Base-by-base conservation (phyloP, 2,888 invertebrate genomes). In the Seladonia tumulorum region DNA sequence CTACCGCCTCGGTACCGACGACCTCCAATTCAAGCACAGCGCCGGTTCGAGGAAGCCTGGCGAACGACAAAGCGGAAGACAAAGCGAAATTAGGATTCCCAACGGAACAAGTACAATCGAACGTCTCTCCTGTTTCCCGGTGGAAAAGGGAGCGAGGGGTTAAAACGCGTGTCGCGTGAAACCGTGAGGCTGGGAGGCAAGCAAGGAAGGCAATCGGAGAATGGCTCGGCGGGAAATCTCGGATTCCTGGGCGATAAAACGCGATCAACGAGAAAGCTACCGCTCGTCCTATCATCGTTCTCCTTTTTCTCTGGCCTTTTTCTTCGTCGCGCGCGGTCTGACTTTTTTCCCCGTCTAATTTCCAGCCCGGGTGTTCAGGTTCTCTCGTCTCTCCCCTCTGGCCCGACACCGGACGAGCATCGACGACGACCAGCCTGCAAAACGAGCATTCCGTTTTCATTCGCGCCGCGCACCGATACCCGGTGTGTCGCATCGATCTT, bases 401-500 rank as follows among this genome's bases (percentile, higher is more conserved):
- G 14, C 60, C 3, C 29, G 5, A 14, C 60, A 5, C 25, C 60
- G 60, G 25, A 60, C 60, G 60, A 60, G 25, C 14, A 60, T 60
- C 60, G 25, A 29, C 60, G 10, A 25, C 57, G 14, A 57, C 57
- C n/a, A 60, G 25, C 2, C 25, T 29, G 60, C 60, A 60, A 60
- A 60, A 60, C 14, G 60, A 60, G 60, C 60, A 60, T 25, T 29
- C 60, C 66, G 78, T 77, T 84, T 78, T 78, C 77, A 29, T 60
- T n/a, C 16, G 77, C 60, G 76, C 73, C 82, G 71, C 71, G 71
- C 83, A 85, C 82, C 87, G 87, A 89, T 89, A 79, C 63, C 73
- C 83, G 60, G 82, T 88, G 91, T 91, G 53, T 53, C 91, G 91
- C 91, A 91, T 91, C 89, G 91, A 93, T 92, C 90, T 91, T 88